These are phyloP conservation scores for Heliconius ismenius DNA, from an alignment of 2,888 invertebrate genomes.

Conservation along the genomic window DNA sequence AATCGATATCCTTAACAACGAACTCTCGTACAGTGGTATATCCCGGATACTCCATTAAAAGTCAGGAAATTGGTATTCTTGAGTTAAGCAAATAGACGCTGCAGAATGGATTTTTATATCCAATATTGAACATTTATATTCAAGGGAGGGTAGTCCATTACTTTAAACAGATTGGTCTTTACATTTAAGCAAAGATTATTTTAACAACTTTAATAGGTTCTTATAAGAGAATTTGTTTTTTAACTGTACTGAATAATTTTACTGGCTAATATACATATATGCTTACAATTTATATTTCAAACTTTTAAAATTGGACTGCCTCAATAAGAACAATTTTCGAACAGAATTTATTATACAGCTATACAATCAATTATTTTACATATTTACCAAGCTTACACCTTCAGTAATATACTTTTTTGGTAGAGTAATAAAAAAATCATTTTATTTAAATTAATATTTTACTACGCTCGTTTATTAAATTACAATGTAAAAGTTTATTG, in stretches of 20 bases:
- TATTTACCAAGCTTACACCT: no score
- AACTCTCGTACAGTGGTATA: constrained; percentile 26
- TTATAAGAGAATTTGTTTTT: neutral
- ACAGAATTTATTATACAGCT: neutral
- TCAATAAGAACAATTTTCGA: no score
- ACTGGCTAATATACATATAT: neutral
- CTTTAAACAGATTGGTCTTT: constrained; percentile 13
- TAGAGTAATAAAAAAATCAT: no score
- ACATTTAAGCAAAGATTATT: constrained; percentile 5
- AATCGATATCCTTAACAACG: constrained; percentile 30
- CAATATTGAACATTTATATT: constrained; percentile 19
- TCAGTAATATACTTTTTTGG: no score
- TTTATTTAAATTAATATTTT: neutral
- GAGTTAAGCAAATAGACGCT: constrained; percentile 29
- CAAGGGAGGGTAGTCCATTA: constrained; percentile 16
- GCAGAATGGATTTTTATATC: constrained; percentile 13
- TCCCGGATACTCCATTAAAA: constrained; percentile 36
- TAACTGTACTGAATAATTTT: neutral
- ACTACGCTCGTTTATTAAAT: neutral
- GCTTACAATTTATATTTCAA: neutral
- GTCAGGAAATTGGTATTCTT: constrained; percentile 36
- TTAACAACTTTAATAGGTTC: constrained; percentile 3
- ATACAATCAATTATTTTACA: neutral
- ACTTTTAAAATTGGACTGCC: neutral
- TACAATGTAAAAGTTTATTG: neutral